Base-by-base conservation (phyloP, 2,888 invertebrate species). In the Tenthredo notha region DNA sequence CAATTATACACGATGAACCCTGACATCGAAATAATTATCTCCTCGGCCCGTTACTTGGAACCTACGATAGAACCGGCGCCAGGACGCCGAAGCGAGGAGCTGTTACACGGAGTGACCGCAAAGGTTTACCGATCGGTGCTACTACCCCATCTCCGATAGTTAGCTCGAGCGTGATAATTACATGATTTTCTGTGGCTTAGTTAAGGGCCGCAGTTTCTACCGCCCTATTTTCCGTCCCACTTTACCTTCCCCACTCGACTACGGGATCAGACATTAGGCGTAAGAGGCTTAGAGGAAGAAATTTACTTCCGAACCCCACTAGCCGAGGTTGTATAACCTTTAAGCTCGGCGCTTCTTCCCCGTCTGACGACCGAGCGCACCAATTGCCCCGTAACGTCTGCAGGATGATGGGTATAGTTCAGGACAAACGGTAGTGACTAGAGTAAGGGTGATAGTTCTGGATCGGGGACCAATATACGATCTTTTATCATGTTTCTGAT, bases 111-210 rank as follows among this genome's bases (percentile, higher is more conserved):
- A 87, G 86, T 88, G 87, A 88, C 88, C 87, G 86, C 78, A 77
- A 85, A 87, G 88, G 87, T 87, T 86, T 75, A 70, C 67, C 82
- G 85, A 82, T 85, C 82, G 85, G 21, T 65, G 80, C 70, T 85
- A 80, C 70, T 85, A 80, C 78, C 85, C 85, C 50, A 82, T 85
- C 85, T 80, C 82, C 72, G 90, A 89, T 91, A 89, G 91, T 90
- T 91, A 90, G 88, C 88, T 90, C 88, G 88, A 91, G 90, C 90
- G 91, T 90, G 91, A 92, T 92, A 92, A 92, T 92, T 92, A 92
- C 90, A 90, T 90, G 90, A 92, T 92, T 92, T 91, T 90, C 90
- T 88, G 87, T 87, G 88, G 89, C 88, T 89, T 84, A 85, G 85
- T 85, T 72, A 85, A 86, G 87, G 88, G 89, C 90, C 89, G 89